Percentiles rank a stretch among this genome's conserved stretches.
Conservation (phyloP, 2,113 vertebrate genomes). For the Dromas ardeola region DNA sequence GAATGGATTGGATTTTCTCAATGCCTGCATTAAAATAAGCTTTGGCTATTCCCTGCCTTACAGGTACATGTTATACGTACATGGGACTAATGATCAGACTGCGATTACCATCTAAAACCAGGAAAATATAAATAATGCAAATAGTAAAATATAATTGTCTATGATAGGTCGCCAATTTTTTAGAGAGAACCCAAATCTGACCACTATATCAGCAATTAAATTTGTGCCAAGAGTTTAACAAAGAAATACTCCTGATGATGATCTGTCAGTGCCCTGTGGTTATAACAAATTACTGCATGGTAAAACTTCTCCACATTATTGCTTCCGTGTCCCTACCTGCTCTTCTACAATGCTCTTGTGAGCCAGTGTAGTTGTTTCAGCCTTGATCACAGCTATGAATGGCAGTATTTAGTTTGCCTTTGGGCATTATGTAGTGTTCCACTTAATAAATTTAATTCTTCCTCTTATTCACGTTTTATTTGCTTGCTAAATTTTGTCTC, state of each 20-base stretch:
- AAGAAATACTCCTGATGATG: neutral
- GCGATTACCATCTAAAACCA: neutral
- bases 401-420: slow-evolving; percentile 31
- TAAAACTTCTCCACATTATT: neutral
- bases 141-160: neutral
- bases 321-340: neutral
- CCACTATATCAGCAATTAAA: neutral
- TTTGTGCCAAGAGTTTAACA: neutral
- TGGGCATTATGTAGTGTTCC: slow-evolving; percentile 31
- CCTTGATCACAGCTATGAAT: neutral
- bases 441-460: slow-evolving; percentile 40
- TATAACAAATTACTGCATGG: neutral
- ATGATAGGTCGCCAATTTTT: neutral
- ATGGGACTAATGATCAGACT: neutral
- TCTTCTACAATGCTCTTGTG: neutral
- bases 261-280: neutral
- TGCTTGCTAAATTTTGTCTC: slow-evolving; percentile 14
- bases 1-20: neutral
- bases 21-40: neutral
- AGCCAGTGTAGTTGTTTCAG: neutral
- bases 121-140: neutral
- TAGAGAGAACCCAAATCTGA: neutral
- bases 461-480: slow-evolving; percentile 4
- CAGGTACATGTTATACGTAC: neutral
- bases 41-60: neutral